Percentiles rank a stretch among this genome's conserved stretches.
Conservation (phyloP, 2,797 vertebrate species). For the Craterocephalus amniculus region DNA sequence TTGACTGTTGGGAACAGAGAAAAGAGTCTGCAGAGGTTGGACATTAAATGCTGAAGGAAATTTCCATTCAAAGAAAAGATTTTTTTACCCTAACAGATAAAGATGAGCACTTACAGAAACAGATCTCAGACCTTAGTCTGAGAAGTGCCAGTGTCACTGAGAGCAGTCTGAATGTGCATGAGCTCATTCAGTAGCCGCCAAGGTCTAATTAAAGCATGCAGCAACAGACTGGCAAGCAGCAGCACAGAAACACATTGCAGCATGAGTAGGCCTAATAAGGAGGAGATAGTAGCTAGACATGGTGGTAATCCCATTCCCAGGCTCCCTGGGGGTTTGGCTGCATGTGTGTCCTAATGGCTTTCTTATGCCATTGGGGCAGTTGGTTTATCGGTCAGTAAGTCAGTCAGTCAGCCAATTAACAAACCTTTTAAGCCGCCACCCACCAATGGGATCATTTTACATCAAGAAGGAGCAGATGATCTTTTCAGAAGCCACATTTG, state of each 20-base stretch:
- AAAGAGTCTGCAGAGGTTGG: background rate
- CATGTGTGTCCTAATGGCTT: conserved; percentile 38
- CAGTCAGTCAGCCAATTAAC: conserved; percentile 25
- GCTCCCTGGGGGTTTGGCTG: conserved; percentile 14
- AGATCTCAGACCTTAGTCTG: conserved; percentile 16
- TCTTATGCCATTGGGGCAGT: conserved; percentile 33
- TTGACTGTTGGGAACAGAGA: background rate
- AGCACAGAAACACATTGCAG: conserved; percentile 28
- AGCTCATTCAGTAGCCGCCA: conserved; percentile 30
- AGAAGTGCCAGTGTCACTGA: background rate
- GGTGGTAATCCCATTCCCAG: conserved; percentile 43
- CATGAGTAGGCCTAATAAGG: conserved; percentile 65
- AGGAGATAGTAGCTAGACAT: conserved; percentile 29
- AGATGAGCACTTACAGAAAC: background rate
- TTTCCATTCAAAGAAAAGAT: background rate
- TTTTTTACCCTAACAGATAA: background rate
- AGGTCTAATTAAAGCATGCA: conserved; percentile 59
- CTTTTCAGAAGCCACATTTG: background rate
- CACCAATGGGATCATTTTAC: background rate
- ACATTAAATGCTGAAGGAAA: no score
- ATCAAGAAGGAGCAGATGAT: background rate
- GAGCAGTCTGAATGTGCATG: conserved; percentile 8
- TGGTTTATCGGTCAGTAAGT: conserved; percentile 38
- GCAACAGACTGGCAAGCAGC: conserved; percentile 41
- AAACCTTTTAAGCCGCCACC: conserved; percentile 15